Percentiles rank a stretch among this genome's conserved stretches.
phyloP scores from a whole-genome alignment of 2,888 invertebrate genomes.

The Lasioglossum lativentre region DNA sequence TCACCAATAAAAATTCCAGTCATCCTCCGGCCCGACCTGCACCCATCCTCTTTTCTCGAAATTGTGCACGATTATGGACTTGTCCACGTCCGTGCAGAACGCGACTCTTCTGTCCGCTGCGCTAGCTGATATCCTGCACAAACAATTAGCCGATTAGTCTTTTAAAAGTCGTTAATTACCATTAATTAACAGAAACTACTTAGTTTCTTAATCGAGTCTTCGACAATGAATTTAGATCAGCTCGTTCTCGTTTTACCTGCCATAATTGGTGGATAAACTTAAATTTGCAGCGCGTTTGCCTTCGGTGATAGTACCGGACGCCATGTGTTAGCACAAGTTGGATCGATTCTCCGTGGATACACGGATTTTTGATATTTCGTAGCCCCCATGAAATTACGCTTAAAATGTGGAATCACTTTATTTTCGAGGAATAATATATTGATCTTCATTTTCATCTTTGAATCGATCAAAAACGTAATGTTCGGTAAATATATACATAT shows the following conservation, averaged over 20 bases:
- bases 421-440: not conserved
- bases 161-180: too few species aligned
- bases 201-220: not conserved
- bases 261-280: conserved; percentile 75
- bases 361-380: not conserved
- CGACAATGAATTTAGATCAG: not conserved
- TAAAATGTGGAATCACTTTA: not conserved
- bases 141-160: too few species aligned
- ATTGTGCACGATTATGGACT: conserved; percentile 95
- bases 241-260: conserved; percentile 73
- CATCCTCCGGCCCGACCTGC: conserved; percentile 94
- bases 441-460: not conserved
- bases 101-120: conserved; percentile 86
- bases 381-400: not conserved
- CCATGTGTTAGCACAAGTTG: conserved; percentile 72
- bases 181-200: too few species aligned
- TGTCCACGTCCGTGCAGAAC: conserved; percentile 95
- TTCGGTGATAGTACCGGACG: conserved; percentile 69
- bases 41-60: conserved; percentile 97
- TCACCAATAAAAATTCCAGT: conserved; percentile 98
- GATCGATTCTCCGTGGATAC: conserved; percentile 71
- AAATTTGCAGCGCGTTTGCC: conserved; percentile 74
- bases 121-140: conserved; percentile 70
- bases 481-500: too few species aligned
- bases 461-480: too few species aligned